Evolutionary conservation across 2,888 invertebrate species (phyloP), one percentile per base, ranked within the genome.

Genomic region (Chirona hameri): DNA sequence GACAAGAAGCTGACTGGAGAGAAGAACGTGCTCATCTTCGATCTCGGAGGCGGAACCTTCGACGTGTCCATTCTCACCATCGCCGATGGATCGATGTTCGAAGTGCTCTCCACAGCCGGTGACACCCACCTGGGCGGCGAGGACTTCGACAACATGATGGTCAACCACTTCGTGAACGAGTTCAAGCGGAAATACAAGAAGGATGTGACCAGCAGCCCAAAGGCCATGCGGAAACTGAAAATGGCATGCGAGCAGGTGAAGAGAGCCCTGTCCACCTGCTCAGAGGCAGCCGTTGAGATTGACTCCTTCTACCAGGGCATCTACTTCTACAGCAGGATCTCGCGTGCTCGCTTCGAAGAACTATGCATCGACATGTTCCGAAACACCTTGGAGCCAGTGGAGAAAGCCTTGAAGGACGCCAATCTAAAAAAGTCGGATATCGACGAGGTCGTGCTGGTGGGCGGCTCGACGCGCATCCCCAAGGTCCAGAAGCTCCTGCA

Each of bases 21-120:
- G 84, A 86, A 87, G 79, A 89, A 91, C 86, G 90, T 91, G 1
- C 88, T 91, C 79, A 86, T 86, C 79, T 90, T 90, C 85, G 87
- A 87, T 88, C 88, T 92, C 83, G 76, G 76, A 39, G 76, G 76
- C 57, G 97, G 96, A 86, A 97, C 96, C 85, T 97, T 98, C 88
- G 97, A 98, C 90, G 97, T 97, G 55, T 97, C 97, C 83, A 94
- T 98, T 87, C 90, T 98, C 86, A 96, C 96, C 85, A 98, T 98
- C 87, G 97, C 97, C 89, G 97, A 97, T 93, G 97, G 89, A 91
- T 29, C 72, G 31, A 90, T 91, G 85, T 98, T 98, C 88, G 97
- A 98, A 88, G 97, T 97, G 81, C 96, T 95, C 87, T 94, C 97
- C 14, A 98, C 96, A n/a, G 95, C 96, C 84, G 97, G 97, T 84